Percentiles rank a stretch among this genome's conserved stretches.
These are phyloP conservation scores for Mactra quadrangularis DNA, from an alignment of 1,140 invertebrate species.

Conservation along the genomic window DNA sequence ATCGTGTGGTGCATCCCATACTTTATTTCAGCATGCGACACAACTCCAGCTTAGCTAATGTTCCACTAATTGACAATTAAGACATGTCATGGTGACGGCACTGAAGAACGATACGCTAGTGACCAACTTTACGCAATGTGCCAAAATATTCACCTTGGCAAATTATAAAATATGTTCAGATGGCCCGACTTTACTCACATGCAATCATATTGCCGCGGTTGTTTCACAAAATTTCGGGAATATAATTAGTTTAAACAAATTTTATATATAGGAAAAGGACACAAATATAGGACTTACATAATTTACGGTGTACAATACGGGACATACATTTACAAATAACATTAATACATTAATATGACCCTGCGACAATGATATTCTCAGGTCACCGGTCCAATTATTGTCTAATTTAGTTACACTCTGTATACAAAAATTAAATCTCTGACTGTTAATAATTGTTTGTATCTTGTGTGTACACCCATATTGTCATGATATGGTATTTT, in stretches of 20 bases:
- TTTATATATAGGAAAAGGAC: too few relatives aligned
- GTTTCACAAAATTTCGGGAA: conserved; percentile 45
- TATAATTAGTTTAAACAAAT: conserved; percentile 35
- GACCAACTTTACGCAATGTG: conserved; percentile 47
- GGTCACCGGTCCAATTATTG: conserved; percentile 44
- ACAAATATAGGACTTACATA: too few relatives aligned
- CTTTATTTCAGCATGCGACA: conserved; percentile 44
- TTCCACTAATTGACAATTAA: conserved; percentile 48
- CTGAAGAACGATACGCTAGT: conserved; percentile 47
- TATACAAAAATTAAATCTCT: conserved; percentile 43
- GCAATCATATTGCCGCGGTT: conserved; percentile 43
- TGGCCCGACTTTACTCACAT: conserved; percentile 47
- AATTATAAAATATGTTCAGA: conserved; percentile 46
- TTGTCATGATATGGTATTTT: conserved; percentile 45
- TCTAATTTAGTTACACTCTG: conserved; percentile 45
- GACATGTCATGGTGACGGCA: conserved; percentile 46
- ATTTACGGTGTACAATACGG: conserved; percentile 3
- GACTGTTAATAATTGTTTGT: conserved; percentile 44
- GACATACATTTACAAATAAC: too few relatives aligned
- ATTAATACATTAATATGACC: conserved; percentile 3
- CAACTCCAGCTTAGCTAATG: conserved; percentile 47
- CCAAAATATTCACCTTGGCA: conserved; percentile 42
- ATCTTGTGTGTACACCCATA: conserved; percentile 47
- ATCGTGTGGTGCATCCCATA: conserved; percentile 47
- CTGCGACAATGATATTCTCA: conserved; percentile 40